These are phyloP conservation scores for Amphipyra berbera DNA, from an alignment of 2,888 invertebrate species.

Conservation along the genomic window DNA sequence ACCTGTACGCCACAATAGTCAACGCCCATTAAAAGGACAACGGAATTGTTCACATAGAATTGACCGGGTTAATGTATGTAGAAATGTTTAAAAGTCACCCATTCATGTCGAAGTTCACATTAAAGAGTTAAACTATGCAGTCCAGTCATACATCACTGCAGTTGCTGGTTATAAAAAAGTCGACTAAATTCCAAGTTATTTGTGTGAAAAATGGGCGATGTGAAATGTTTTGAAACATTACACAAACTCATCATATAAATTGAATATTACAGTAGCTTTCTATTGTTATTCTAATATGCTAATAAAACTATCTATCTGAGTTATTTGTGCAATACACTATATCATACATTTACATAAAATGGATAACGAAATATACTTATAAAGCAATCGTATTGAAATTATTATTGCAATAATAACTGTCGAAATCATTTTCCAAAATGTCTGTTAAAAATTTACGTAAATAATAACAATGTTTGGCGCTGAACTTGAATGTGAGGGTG, in stretches of 20 bases:
- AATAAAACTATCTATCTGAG: slow-evolving; percentile 1
- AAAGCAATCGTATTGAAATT: not conserved
- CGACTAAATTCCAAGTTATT: slow-evolving; percentile 7
- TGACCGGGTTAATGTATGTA: slow-evolving; percentile 44
- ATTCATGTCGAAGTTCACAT: slow-evolving; percentile 53
- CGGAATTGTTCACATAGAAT: slow-evolving; percentile 39
- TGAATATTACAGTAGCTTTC: slow-evolving; percentile 5
- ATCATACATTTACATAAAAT: slow-evolving; percentile 21
- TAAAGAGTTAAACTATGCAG: slow-evolving; percentile 26
- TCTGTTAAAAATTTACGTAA: too few relatives aligned
- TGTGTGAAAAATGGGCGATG: not conserved
- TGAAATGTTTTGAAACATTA: slow-evolving; percentile 5
- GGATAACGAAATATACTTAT: not conserved
- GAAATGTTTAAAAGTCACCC: slow-evolving; percentile 45
- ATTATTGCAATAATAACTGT: not conserved
- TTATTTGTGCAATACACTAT: not conserved
- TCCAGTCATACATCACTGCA: slow-evolving; percentile 9
- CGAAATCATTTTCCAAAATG: not conserved
- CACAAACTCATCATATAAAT: slow-evolving; percentile 28
- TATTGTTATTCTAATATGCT: slow-evolving; percentile 12
- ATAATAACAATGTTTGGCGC: too few relatives aligned
- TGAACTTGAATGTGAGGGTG: too few relatives aligned
- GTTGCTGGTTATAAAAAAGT: slow-evolving; percentile 7
- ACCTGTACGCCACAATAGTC: slow-evolving; percentile 73
- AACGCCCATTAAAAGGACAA: slow-evolving; percentile 70